These are phyloP conservation scores for Meriones psammophilus DNA, from an alignment of 2,797 vertebrate genomes.

Conservation along the genomic window DNA sequence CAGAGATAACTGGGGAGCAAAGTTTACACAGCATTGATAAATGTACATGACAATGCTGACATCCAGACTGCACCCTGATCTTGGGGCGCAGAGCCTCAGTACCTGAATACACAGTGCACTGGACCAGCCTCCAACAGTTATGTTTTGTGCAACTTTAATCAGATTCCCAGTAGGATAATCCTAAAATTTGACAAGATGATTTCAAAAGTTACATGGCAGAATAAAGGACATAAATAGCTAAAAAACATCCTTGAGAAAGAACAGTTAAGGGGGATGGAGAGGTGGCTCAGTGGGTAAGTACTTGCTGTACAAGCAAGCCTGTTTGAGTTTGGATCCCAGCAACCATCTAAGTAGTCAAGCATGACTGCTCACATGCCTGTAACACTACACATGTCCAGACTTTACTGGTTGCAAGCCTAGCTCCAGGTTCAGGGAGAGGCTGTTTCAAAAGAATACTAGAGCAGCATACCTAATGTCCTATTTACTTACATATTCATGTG, in stretches of 20 bases:
- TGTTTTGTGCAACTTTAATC: background rate
- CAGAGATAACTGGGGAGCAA: background rate
- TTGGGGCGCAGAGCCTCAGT: background rate
- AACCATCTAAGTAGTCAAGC: background rate
- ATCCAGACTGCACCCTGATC: background rate
- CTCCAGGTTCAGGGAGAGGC: background rate
- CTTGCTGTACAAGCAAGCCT: background rate
- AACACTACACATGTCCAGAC: background rate
- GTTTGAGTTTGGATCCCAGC: background rate
- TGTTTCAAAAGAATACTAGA: background rate
- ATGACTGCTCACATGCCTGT: background rate
- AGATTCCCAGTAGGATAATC: background rate
- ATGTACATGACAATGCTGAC: background rate
- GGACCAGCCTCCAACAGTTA: background rate
- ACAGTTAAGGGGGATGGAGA: background rate
- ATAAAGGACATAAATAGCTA: background rate
- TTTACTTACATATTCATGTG: background rate
- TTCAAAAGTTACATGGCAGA: background rate
- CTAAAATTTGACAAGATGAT: slow-evolving; percentile 48
- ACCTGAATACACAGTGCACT: background rate
- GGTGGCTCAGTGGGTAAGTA: background rate
- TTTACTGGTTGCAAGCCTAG: background rate
- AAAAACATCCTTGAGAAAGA: slow-evolving; percentile 19
- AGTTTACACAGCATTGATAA: background rate
- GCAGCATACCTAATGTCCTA: background rate